Conservation (phyloP, 1,140 invertebrate species). For the Myzus persicae region DNA sequence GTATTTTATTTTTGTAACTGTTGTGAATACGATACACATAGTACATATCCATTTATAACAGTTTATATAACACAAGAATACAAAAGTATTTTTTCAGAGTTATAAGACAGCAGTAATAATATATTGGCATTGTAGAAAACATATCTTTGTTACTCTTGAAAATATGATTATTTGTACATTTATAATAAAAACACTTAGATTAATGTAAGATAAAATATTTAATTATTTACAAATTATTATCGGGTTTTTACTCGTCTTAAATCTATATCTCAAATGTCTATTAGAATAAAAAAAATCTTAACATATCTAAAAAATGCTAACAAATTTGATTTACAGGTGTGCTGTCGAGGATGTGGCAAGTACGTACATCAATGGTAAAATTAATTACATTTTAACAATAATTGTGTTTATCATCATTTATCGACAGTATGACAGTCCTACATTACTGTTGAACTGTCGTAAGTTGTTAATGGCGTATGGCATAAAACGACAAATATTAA, state of each 20-base stretch:
- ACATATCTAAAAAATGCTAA: neutral
- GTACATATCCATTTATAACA: neutral
- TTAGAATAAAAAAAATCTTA: neutral
- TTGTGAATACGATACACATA: neutral
- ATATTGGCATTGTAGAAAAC: neutral
- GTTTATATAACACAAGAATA: neutral
- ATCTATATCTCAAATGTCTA: neutral
- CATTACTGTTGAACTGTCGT: neutral
- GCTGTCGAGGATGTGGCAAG: too few species aligned
- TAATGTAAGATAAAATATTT: neutral
- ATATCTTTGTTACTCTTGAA: neutral
- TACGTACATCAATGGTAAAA: neutral
- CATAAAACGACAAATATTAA: neutral
- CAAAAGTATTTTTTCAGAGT: neutral
- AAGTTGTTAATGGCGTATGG: neutral
- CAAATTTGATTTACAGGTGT: neutral
- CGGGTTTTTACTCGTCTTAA: neutral
- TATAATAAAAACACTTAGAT: neutral
- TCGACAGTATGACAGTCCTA: neutral
- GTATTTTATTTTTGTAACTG: neutral
- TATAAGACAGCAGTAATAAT: neutral
- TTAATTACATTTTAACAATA: neutral
- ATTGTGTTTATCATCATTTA: neutral
- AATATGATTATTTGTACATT: neutral
- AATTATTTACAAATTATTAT: neutral